A percentile compares a stretch with the other conserved stretches of the same genome.
Evolutionary conservation across 37 sponge, comb jelly and placozoan species (phyloP).

Genomic region (Mnemiopsis leidyi): DNA sequence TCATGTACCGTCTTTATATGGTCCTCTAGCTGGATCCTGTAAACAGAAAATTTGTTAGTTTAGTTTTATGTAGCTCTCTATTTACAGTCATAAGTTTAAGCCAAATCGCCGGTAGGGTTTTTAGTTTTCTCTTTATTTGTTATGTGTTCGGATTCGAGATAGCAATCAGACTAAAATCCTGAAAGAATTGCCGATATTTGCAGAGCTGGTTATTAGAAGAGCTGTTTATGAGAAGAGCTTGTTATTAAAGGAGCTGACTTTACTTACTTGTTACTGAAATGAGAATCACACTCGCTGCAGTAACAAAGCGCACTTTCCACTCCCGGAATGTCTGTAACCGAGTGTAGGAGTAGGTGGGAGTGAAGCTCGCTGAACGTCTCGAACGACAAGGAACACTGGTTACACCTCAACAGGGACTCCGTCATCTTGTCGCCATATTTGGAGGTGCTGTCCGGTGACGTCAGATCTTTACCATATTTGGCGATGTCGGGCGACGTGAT

Average conservation of each 20-base stretch:
- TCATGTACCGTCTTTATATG: conserved; percentile 40
- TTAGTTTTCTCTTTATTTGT: too few relatives aligned
- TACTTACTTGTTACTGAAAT: conserved; percentile 54
- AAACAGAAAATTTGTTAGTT: too few relatives aligned
- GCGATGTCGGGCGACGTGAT: not conserved
- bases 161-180: too few relatives aligned
- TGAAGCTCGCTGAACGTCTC: conserved; percentile 24
- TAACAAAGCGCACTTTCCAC: not conserved
- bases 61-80: too few relatives aligned
- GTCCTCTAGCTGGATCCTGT: not conserved
- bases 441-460: not conserved
- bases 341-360: conserved; percentile 42
- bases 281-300: conserved; percentile 28
- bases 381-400: conserved; percentile 27
- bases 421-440: not conserved
- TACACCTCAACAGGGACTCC: conserved; percentile 15
- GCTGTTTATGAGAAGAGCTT: too few relatives aligned
- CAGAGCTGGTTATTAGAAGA: too few relatives aligned
- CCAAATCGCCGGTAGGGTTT: too few relatives aligned
- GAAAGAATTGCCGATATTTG: too few relatives aligned
- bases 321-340: not conserved
- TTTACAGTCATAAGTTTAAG: too few relatives aligned
- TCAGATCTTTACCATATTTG: not conserved
- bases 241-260: too few relatives aligned
- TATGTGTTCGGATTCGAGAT: too few relatives aligned